Evolutionary conservation across 2,888 invertebrate species (phyloP).

Genomic region (Encarsia formosa): DNA sequence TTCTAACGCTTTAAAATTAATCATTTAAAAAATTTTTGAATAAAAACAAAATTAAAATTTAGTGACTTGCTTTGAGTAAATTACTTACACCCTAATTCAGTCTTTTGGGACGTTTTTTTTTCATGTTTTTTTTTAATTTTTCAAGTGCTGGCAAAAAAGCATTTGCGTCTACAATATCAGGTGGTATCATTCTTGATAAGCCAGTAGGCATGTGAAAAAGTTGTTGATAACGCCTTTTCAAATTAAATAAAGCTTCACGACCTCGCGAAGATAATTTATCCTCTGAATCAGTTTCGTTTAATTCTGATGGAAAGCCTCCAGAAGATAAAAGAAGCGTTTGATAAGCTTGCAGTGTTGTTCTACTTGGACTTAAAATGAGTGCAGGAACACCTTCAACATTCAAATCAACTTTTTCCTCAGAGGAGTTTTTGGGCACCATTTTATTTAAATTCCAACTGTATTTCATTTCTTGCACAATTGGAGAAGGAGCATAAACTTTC

Average conservation of each 20-base stretch:
- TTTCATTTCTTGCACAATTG: neutral
- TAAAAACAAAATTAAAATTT: no score
- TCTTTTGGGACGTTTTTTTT: slow-evolving; percentile 16
- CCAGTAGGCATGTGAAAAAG: slow-evolving; percentile 43
- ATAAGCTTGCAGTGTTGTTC: slow-evolving; percentile 17
- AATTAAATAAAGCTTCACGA: slow-evolving; percentile 29
- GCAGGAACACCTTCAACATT: slow-evolving; percentile 1
- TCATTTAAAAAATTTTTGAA: neutral
- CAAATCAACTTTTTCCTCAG: neutral
- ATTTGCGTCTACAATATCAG: slow-evolving; percentile 25
- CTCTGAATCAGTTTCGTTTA: neutral
- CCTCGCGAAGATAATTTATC: slow-evolving; percentile 18
- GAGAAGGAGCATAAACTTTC: neutral
- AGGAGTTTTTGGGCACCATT: slow-evolving; percentile 2
- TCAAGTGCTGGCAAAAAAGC: slow-evolving; percentile 21
- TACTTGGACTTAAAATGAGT: slow-evolving; percentile 13
- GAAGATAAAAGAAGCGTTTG: slow-evolving; percentile 18
- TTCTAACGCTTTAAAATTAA: neutral
- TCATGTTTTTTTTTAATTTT: slow-evolving; percentile 16
- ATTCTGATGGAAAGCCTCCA: slow-evolving; percentile 2
- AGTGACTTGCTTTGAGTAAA: no score
- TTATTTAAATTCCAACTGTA: slow-evolving; percentile 21
- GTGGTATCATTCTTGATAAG: slow-evolving; percentile 34
- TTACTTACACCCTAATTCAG: no score
- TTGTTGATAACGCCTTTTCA: slow-evolving; percentile 38